Percentiles rank a stretch among this genome's conserved stretches.
Conservation (phyloP, 2,888 invertebrate genomes). For the Drosophila rubida region DNA sequence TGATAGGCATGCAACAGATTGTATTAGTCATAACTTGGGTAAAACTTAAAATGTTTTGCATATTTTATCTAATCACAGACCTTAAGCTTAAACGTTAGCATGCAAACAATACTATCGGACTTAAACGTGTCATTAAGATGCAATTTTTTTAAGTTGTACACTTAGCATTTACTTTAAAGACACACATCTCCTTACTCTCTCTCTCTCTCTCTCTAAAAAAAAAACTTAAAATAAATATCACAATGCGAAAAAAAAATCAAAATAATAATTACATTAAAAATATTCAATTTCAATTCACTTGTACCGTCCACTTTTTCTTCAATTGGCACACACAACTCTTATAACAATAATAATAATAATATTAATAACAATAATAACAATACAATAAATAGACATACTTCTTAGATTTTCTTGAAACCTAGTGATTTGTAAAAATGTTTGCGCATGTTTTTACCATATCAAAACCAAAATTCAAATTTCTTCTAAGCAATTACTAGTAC, state of each 20-base stretch:
- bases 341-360: slow-evolving; percentile 18
- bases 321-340: slow-evolving; percentile 61
- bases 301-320: slow-evolving; percentile 45
- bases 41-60: slow-evolving; percentile 21
- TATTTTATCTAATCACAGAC: slow-evolving; percentile 25
- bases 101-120: slow-evolving; percentile 33
- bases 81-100: slow-evolving; percentile 46
- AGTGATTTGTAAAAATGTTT: slow-evolving; percentile 75
- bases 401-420: slow-evolving; percentile 64
- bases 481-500: slow-evolving; percentile 22
- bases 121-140: slow-evolving; percentile 35
- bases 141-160: slow-evolving; percentile 29
- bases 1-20: slow-evolving; percentile 58
- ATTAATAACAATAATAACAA: slow-evolving; percentile 1
- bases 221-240: slow-evolving; percentile 7
- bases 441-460: slow-evolving; percentile 69
- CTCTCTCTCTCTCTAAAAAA: slow-evolving; percentile 6
- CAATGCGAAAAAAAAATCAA: background rate
- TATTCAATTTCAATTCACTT: slow-evolving; percentile 39
- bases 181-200: slow-evolving; percentile 13
- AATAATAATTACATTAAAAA: slow-evolving; percentile 14
- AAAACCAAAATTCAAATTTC: slow-evolving; percentile 28
- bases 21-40: slow-evolving; percentile 39
- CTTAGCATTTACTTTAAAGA: slow-evolving; percentile 19
- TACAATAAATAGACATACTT: slow-evolving; percentile 46